Base-by-base conservation (phyloP, 2,113 vertebrate genomes). In the Scalopus aquaticus region DNA sequence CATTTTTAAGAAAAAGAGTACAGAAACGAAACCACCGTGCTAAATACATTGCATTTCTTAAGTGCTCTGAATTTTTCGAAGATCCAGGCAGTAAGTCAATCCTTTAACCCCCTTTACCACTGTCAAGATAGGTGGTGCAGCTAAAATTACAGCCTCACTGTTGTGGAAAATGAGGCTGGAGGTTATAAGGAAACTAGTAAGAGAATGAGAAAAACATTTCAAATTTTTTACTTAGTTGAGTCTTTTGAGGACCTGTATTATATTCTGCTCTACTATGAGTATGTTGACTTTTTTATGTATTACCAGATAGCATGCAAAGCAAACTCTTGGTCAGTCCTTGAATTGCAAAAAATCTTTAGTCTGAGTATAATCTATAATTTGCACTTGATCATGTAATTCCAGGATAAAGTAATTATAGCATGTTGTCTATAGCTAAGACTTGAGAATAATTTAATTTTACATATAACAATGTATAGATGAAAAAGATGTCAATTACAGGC, bases 311-410 rank as follows among this genome's bases (percentile, higher is more conserved):
- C 22, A 46, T 60, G 17, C 13, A 93, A 69, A 30, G 58, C 15
- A 80, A 85, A 24, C 32, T 82, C 30, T 30, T 49, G 17, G 46
- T 77, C 28, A 86, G 0, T 56, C 5, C 32, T 88, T 37, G 26
- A 76, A 58, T 1, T 82, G 26, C 74, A 46, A 3, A 90, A 56
- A 56, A 92, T 30, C 60, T 85, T 49, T n/a, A 42, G 37, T 65
- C 13, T 7, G 72, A 78, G 19, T 42, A 70, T 67, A 95, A 87
- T n/a, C 49, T 62, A 22, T 11, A 93, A 83, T 97, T 95, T 93
- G 2, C 30, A 94, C 67, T 86, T 97, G 88, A 94, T 73, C 87
- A 90, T 82, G 0, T 84, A 98, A 76, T 96, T 97, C 84, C 88
- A 79, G 11, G 5, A 80, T 90, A 60, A 88, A 12, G 1, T 82